Base-by-base conservation (phyloP, 37 sponge, comb jelly and placozoan species). In the Agelas oroides region DNA sequence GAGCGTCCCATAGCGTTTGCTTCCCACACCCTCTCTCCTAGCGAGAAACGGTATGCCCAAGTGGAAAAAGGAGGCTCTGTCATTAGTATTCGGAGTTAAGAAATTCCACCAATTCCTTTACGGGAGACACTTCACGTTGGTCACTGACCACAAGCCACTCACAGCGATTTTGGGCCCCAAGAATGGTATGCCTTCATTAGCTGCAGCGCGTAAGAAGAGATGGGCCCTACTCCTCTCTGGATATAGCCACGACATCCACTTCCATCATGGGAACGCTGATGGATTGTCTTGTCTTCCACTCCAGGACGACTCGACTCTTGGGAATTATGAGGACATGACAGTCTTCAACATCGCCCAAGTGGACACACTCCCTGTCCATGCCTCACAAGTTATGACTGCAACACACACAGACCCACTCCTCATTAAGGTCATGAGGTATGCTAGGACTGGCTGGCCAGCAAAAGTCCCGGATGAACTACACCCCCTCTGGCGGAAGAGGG, bases 1-100 rank as follows among this genome's bases (percentile, higher is more conserved):
- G 86, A 86, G 30, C 78, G 59, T 16, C 86, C 86, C 1, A 56
- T 86, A 25, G 86, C 86, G 25, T 86, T 70, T 53, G 79, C 79
- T n/a, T 81, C 89, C 19, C 61, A 71, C 0, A 76, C 77, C 0
- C 37, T 76, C 32, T 58, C 77, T 5, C 2, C 32, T 21, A 59
- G 60, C 21, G 77, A 76, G 77, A 3, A 23, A 2, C 56, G 58
- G 33, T 76, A 76, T 76, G 61, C 77, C 35, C 73, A 73, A 41
- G 18, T 73, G 41, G 56, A 73, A 41, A n/a, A 73, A 73, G 28
- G 73, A 73, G 53, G 73, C 73, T 14, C 30, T 73, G n/a, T 23
- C 73, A 21, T 5, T 53, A n/a, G 15, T 53, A 41, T 73, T 73
- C 40, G 73, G 73, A 52, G 53, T 73, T 13, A 35, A 34, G 16